Conservation (phyloP, 2,113 vertebrate genomes). For the Okapia johnstoni region DNA sequence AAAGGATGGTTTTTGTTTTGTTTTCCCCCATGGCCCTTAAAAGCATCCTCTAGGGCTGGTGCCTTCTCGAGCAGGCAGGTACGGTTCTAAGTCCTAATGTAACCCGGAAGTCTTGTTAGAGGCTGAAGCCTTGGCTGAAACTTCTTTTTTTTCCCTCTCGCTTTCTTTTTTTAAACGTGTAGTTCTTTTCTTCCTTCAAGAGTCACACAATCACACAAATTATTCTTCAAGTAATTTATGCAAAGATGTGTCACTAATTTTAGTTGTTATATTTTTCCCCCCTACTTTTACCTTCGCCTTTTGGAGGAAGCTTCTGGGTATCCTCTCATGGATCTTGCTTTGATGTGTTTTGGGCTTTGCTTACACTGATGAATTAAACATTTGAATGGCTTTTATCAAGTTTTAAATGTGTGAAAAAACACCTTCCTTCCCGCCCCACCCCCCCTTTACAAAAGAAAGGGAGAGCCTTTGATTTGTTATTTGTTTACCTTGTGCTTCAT, state of each 20-base stretch:
- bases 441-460: constrained; percentile 54
- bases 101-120: constrained; percentile 67
- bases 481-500: constrained; percentile 19
- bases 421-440: background rate
- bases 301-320: constrained; percentile 33
- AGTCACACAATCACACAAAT: constrained; percentile 64
- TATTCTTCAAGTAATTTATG: constrained; percentile 72
- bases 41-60: constrained; percentile 50
- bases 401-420: constrained; percentile 68
- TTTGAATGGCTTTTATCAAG: constrained; percentile 62
- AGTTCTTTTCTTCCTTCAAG: constrained; percentile 63
- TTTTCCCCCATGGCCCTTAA: background rate
- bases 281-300: background rate
- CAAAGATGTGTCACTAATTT: constrained; percentile 76
- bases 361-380: constrained; percentile 67
- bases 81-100: constrained; percentile 43
- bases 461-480: constrained; percentile 56
- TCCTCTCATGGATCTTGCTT: constrained; percentile 40
- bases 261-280: background rate
- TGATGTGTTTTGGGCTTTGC: constrained; percentile 66
- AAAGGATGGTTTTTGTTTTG: background rate
- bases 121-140: constrained; percentile 57
- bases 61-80: constrained; percentile 43
- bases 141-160: constrained; percentile 49
- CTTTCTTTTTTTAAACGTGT: constrained; percentile 64